Evolutionary conservation across 1,140 invertebrate genomes (phyloP).

Genomic region (Galleria mellonella): DNA sequence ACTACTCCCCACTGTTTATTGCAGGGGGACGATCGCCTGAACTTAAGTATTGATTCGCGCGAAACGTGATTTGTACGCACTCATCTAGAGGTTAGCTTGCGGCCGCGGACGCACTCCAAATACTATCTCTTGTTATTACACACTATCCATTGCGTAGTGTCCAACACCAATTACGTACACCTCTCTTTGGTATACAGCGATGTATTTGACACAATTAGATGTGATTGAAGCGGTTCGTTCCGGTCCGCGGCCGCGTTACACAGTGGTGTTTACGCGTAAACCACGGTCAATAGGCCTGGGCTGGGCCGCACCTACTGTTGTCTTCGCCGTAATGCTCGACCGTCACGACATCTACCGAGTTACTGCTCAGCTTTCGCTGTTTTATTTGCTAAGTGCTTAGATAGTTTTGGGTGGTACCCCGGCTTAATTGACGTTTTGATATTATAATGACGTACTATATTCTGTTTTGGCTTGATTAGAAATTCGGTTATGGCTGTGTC

Average conservation of each 20-base stretch:
- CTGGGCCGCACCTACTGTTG: constrained; percentile 53
- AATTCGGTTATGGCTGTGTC: too few species aligned
- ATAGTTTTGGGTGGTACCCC: constrained; percentile 20
- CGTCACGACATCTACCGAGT: constrained; percentile 59
- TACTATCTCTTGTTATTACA: constrained; percentile 9
- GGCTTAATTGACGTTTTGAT: constrained; percentile 42
- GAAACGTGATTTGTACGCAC: constrained; percentile 73
- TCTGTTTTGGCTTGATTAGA: too few species aligned
- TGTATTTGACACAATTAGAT: constrained; percentile 6
- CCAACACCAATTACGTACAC: too few species aligned
- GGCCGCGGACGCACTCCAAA: constrained; percentile 19
- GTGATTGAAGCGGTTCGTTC: neutral
- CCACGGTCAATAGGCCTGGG: constrained; percentile 57
- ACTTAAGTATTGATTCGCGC: constrained; percentile 73
- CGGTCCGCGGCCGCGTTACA: constrained; percentile 14
- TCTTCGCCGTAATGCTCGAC: constrained; percentile 54
- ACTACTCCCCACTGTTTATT: constrained; percentile 54
- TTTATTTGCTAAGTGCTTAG: constrained; percentile 59
- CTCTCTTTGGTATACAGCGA: neutral
- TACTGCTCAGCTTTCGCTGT: constrained; percentile 35
- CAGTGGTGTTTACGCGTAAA: constrained; percentile 53
- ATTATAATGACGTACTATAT: neutral
- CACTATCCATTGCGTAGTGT: constrained; percentile 21
- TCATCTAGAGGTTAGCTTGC: constrained; percentile 56
- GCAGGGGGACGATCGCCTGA: constrained; percentile 66